A percentile compares a stretch with the other conserved stretches of the same genome.
These are phyloP conservation scores for Corythoichthys haematopterus DNA, from an alignment of 2,113 vertebrate species.

Conservation along the genomic window DNA sequence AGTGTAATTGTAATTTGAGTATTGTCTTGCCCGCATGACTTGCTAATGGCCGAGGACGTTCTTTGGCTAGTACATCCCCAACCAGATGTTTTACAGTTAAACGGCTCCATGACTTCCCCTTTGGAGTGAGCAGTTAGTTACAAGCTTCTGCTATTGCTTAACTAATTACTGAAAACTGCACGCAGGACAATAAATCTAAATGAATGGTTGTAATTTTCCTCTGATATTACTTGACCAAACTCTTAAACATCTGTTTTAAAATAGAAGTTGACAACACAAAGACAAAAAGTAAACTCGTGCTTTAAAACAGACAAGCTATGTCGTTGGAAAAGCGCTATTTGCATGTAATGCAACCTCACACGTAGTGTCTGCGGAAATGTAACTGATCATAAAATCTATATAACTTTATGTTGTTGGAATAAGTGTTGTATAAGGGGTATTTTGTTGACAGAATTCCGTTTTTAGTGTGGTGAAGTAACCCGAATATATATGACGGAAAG, in stretches of 20 bases:
- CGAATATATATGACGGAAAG: too few relatives aligned
- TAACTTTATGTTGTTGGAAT: too few relatives aligned
- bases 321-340: too few relatives aligned
- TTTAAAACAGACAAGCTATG: too few relatives aligned
- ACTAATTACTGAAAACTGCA: constrained; percentile 9
- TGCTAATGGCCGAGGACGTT: background rate
- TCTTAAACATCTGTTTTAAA: background rate
- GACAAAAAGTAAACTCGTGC: too few relatives aligned
- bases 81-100: constrained; percentile 52
- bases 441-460: too few relatives aligned
- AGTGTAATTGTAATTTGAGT: background rate
- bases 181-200: background rate
- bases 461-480: too few relatives aligned
- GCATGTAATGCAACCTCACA: too few relatives aligned
- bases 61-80: background rate
- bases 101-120: constrained; percentile 57
- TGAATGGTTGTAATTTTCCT: background rate
- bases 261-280: too few relatives aligned
- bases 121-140: constrained; percentile 37
- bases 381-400: too few relatives aligned
- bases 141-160: constrained; percentile 23
- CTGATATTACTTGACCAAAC: background rate
- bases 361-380: too few relatives aligned
- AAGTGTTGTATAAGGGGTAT: too few relatives aligned
- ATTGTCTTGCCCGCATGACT: background rate